Base-by-base conservation (phyloP, 1,140 invertebrate genomes). In the Elysia chlorotica region DNA sequence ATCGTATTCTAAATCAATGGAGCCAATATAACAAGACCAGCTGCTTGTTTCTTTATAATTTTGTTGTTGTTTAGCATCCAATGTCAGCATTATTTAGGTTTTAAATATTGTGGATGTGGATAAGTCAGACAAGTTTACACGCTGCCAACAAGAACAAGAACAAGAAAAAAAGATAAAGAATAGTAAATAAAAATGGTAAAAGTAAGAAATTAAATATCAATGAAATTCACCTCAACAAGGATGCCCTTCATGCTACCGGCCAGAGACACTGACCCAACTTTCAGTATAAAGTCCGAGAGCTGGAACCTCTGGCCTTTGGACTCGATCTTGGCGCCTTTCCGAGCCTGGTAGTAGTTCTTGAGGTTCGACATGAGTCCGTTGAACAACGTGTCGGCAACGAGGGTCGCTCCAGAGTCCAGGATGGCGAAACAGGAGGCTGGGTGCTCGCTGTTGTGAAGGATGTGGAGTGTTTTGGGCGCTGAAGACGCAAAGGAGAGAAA, bases 381-480 rank as follows among this genome's bases (percentile, higher is more conserved):
- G 83, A 98, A 97, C 2, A 97, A 88, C 0, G 92, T 92, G 86
- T 98, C 96, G 0, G 96, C 94, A 33, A 96, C 93, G 0, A 99
- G 88, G 35, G 95, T 93, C 5, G 91, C 92, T 1, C 93, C 77
- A 5, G 78, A 94, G 83, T 99, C 97, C 3, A 98, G 88, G 19
- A 98, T 91, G 5, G 95, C 93, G 88, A 98, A 99, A 17, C 96
- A 95, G 0, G 96, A 94, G 0, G 95, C 95, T 1, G 97, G 96
- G 81, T 96, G 94, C 85, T 99, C 96, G 0, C 94, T 97, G 88
- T 98, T 96, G 86, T 98, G 96, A 0, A 98, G 89, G 19, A 98
- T 92, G 87, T 98, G 94, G 0, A 98, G 92, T 41, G 59, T 71
- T 48, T 71, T 71, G 28, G 57, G 83, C 66, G 87, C 89, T 86